Base-by-base conservation (phyloP, 2,113 vertebrate genomes). In the Herpailurus yagouaroundi region DNA sequence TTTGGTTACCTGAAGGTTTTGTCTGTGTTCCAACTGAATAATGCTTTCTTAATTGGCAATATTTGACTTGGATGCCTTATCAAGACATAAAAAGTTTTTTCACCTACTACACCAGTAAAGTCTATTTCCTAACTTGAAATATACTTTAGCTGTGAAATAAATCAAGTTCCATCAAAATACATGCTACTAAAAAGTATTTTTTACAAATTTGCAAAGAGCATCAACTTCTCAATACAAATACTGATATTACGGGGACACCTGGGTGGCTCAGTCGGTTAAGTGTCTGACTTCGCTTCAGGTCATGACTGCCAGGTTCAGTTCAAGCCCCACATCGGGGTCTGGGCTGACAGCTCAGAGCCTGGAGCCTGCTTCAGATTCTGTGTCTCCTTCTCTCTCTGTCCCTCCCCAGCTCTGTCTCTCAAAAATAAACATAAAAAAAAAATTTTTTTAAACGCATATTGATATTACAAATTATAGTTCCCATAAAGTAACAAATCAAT, bases 191-290 rank as follows among this genome's bases (percentile, higher is more conserved):
- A 87, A 91, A 85, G 27, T 27, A 66, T 27, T 25, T 87, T 93
- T 83, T 45, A 91, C 27, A 89, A 81, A 95, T 89, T 7, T 92
- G 10, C 45, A 89, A 38, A 89, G 50, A 85, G 38, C 38, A 71
- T 84, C 80, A 91, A 84, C 63, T 97, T 82, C 88, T 84, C 84
- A 89, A 60, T 25, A 89, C 48, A 89, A 60, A 60, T 60, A 60
- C 9, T 60, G 57, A 25, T 60, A 60, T 60, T 18, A 60, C 7
- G 52, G 16, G 21, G 57, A 3, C 21, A 8, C 57, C 57, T 60
- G 57, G 57, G 57, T 60, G 57, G 57, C 21, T 60, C 57, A 60
- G 18, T 60, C 57, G 23, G 7, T 60, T 60, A 4, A 60, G 57
- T 8, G 0, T 60, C 19, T 60, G 57, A 60, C 8, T 25, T 23